Conservation (phyloP, 2,113 vertebrate genomes). For the Sinocyclocheilus anophthalmus region DNA sequence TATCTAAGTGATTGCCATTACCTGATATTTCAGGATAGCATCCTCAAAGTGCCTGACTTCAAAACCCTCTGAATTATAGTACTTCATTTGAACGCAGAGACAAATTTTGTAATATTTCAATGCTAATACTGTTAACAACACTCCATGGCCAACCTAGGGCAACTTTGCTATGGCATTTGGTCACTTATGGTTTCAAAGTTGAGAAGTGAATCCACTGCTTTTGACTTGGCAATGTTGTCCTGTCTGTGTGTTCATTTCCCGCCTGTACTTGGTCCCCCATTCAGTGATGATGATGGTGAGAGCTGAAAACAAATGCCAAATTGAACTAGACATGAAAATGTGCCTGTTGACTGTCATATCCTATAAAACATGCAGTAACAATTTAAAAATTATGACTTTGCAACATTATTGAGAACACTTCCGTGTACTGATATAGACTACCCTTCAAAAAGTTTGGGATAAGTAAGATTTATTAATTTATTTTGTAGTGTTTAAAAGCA, state of each 20-base stretch:
- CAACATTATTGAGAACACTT: background rate
- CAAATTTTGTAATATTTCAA: background rate
- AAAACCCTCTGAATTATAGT: constrained; percentile 84
- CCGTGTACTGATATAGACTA: background rate
- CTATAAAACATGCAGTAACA: background rate
- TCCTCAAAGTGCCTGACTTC: constrained; percentile 85
- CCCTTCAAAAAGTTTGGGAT: background rate
- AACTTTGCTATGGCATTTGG: background rate
- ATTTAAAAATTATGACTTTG: background rate
- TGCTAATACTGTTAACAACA: background rate
- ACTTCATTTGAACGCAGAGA: constrained; percentile 81
- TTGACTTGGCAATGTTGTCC: constrained; percentile 85
- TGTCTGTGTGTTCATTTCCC: constrained; percentile 82
- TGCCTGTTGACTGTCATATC: background rate
- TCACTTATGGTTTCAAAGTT: constrained; percentile 88
- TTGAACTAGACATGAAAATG: background rate
- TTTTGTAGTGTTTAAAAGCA: constrained; percentile 58
- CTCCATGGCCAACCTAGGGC: background rate
- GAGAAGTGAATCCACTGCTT: constrained; percentile 87
- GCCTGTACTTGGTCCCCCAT: constrained; percentile 88
- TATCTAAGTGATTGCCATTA: constrained; percentile 50
- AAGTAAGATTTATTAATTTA: background rate
- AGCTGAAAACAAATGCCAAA: constrained; percentile 64
- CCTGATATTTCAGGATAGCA: constrained; percentile 87
- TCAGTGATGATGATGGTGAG: constrained; percentile 87